Base-by-base conservation (phyloP, 2,888 invertebrate species). In the Vandiemenella viatica region DNA sequence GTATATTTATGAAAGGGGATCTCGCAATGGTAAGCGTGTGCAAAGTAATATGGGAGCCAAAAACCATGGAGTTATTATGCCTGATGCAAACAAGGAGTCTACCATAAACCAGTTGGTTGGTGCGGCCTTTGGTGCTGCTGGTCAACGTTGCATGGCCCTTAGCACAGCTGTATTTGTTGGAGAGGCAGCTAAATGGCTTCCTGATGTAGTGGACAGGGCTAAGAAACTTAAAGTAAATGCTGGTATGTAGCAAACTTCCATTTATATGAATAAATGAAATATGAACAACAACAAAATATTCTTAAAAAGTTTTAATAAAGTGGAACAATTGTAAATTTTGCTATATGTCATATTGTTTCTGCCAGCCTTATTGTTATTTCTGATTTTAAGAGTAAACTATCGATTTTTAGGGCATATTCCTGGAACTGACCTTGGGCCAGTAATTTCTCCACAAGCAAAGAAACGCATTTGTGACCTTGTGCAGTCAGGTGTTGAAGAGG, bases 1-100 rank as follows among this genome's bases (percentile, higher is more conserved):
- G 65, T 87, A 98, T 64, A 97, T 98, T 61, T 98, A 97, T 67
- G 81, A 86, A 58, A 75, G 91, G 53, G 91, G 93, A 44, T 85
- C 88, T 2, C 81, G 82, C 53, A 83, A 84, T 61, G 97, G 98
- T 61, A 95, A 95, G 64, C 78, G 93, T 26, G 92, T 98, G 0
- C 98, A 98, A 68, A 88, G 90, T 57, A 99, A 99, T 67, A 92
- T 98, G 92, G 97, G 97, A 10, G 98, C 98, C 4, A 98, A 99
- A 69, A 99, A 99, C 68, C 98, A 98, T 66, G 97, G 96, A 38
- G 83, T 98, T 13, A 78, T 98, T 37, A 79, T 98, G 77, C 85
- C 93, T 1, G 98, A 99, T 67, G 97, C 97, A 1, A 95, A 96
- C 69, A 97, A 96, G 66, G 93, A 93, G 61, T 84, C 90, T 60